These are phyloP conservation scores for Botrylloides violaceus DNA, from an alignment of 23 tunicate genomes.

Conservation along the genomic window DNA sequence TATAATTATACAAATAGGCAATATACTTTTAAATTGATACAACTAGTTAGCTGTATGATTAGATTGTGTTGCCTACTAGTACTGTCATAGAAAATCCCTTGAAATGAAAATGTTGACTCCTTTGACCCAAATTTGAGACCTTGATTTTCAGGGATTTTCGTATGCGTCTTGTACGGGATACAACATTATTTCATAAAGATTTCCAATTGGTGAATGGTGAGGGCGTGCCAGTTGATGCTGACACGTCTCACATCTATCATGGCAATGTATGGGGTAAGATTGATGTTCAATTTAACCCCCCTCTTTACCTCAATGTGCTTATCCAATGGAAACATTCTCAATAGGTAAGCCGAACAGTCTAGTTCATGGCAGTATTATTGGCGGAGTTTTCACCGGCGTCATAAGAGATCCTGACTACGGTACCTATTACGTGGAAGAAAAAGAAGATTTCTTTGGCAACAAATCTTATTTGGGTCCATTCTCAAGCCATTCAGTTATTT, in stretches of 20 bases:
- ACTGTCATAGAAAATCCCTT: too few relatives aligned
- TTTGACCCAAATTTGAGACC: too few relatives aligned
- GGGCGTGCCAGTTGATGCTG: slow-evolving; percentile 21
- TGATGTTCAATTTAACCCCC: neutral
- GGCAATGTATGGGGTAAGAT: slow-evolving; percentile 48
- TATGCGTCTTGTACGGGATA: slow-evolving; percentile 47
- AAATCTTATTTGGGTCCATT: slow-evolving; percentile 34
- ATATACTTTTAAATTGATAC: too few relatives aligned
- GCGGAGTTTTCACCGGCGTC: slow-evolving; percentile 79
- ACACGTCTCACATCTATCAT: slow-evolving; percentile 58
- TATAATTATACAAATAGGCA: too few relatives aligned
- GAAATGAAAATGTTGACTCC: too few relatives aligned
- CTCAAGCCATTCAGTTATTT: slow-evolving; percentile 79
- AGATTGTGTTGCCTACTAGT: too few relatives aligned
- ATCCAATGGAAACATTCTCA: neutral
- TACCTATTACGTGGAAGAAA: slow-evolving; percentile 69
- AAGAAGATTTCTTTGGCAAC: slow-evolving; percentile 43
- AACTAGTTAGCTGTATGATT: too few relatives aligned
- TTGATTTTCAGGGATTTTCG: slow-evolving; percentile 50
- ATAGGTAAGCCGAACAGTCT: slow-evolving; percentile 36
- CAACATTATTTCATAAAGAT: slow-evolving; percentile 58
- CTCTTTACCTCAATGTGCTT: neutral
- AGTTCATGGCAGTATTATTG: slow-evolving; percentile 75
- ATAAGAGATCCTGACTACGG: slow-evolving; percentile 56
- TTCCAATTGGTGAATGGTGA: slow-evolving; percentile 32